Conservation (phyloP, 2,113 vertebrate genomes). For the Cercopithecus mona region DNA sequence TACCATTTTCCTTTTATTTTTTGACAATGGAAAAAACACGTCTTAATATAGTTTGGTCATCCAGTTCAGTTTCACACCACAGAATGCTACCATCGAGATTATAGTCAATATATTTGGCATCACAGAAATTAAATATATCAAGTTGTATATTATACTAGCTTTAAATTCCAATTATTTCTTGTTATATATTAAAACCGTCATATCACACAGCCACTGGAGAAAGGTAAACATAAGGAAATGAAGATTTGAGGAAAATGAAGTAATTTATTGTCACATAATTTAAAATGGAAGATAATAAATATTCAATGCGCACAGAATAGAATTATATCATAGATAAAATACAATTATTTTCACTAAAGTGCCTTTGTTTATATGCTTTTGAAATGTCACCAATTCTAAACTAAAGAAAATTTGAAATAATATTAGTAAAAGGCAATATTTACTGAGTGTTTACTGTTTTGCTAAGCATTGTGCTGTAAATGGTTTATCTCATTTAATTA, state of each 20-base stretch:
- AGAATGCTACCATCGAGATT: background rate
- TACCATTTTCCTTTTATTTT: background rate
- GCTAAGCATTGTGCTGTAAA: background rate
- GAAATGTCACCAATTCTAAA: constrained; percentile 6
- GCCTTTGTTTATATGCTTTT: background rate
- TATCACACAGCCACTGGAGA: background rate
- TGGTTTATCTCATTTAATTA: background rate
- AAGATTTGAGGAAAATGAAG: background rate
- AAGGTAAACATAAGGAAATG: background rate
- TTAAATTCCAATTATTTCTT: background rate
- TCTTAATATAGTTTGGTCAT: background rate
- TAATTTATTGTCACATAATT: background rate
- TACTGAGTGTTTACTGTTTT: background rate
- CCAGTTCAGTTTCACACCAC: background rate
- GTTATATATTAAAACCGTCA: background rate
- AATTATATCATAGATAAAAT: background rate
- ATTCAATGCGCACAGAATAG: background rate
- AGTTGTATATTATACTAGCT: background rate
- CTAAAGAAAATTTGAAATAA: background rate
- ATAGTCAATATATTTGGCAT: background rate
- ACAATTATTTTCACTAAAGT: background rate
- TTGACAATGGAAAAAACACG: background rate
- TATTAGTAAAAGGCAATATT: background rate
- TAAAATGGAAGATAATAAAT: background rate
- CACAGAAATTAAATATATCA: background rate